Evolutionary conservation across 2,113 vertebrate genomes (phyloP).

Genomic region (Pogonocichla stellata): DNA sequence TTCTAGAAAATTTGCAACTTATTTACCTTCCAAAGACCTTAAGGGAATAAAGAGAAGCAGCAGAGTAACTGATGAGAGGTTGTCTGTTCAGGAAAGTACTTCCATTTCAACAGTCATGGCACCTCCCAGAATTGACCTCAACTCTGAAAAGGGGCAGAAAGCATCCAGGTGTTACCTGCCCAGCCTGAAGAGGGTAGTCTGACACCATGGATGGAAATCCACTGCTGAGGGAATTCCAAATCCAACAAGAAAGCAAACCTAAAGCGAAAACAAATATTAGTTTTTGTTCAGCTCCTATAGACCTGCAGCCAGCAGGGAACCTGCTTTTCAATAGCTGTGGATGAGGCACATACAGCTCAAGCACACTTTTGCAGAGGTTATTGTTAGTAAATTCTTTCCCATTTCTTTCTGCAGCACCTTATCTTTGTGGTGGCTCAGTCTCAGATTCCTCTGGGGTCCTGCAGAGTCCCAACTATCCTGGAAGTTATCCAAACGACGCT

Average conservation of each 20-base stretch:
- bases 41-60: neutral
- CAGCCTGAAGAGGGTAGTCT: constrained; percentile 19
- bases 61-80: neutral
- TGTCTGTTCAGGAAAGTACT: neutral
- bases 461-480: constrained; percentile 70
- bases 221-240: neutral
- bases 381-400: neutral
- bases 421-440: constrained; percentile 68
- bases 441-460: constrained; percentile 54
- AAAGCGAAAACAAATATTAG: neutral
- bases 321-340: neutral
- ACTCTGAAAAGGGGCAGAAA: neutral
- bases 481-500: constrained; percentile 53
- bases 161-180: neutral
- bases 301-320: neutral
- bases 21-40: neutral
- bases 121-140: neutral
- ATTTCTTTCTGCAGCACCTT: neutral
- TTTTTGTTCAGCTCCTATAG: neutral
- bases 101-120: neutral
- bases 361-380: neutral
- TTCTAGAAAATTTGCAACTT: neutral
- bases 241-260: neutral
- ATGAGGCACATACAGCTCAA: fast-evolving
- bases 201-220: neutral